Percentiles rank a stretch among this genome's conserved stretches.
Evolutionary conservation across 1,140 invertebrate genomes (phyloP).

Genomic region (Procambarus clarkii): DNA sequence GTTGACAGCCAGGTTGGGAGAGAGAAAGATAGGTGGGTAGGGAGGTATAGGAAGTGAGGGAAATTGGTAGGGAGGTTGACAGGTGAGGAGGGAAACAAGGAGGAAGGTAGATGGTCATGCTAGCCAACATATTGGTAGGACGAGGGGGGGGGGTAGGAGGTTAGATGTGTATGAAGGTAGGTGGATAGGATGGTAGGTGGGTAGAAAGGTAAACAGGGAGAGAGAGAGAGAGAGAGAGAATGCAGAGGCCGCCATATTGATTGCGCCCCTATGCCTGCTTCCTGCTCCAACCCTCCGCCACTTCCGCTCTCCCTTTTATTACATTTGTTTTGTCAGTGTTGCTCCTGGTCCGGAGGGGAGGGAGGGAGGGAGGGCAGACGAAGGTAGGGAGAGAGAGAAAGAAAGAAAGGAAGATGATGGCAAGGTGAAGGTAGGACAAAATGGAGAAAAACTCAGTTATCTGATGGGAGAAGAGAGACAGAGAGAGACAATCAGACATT

Average conservation of each 20-base stretch:
- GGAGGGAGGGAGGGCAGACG: not conserved
- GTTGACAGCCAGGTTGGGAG: no score
- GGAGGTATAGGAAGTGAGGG: no score
- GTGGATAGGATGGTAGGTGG: no score
- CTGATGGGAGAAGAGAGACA: not conserved
- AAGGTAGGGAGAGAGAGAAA: not conserved
- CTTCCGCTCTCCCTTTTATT: conserved; percentile 37
- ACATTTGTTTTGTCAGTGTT: conserved; percentile 43
- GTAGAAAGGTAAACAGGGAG: not conserved
- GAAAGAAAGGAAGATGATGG: not conserved
- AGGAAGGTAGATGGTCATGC: no score
- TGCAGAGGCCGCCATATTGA: conserved; percentile 22
- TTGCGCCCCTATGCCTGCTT: conserved; percentile 35
- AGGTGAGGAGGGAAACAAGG: no score
- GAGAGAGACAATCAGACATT: not conserved
- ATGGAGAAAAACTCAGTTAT: not conserved
- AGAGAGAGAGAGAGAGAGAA: not conserved
- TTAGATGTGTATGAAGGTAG: no score
- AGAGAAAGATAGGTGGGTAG: no score
- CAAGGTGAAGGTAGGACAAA: not conserved
- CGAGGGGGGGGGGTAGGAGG: no score
- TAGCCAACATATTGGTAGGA: no score
- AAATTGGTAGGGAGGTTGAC: no score
- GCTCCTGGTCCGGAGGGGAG: not conserved
- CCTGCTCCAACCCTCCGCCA: not conserved